Conservation (phyloP, 2,113 vertebrate species). For the Tiliqua scincoides region DNA sequence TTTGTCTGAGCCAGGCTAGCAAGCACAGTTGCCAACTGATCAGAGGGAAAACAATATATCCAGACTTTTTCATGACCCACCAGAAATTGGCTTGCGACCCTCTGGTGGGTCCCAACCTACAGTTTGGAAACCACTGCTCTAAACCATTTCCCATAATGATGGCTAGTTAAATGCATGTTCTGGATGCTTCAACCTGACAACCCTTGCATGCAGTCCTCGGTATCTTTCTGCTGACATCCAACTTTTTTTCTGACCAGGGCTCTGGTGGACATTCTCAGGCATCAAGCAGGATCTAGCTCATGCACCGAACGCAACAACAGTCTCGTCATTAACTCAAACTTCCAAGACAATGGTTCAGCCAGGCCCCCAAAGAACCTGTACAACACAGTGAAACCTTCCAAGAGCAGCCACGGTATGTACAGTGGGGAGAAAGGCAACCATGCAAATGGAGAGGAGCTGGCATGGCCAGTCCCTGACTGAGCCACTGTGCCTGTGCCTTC, state of each 20-base stretch:
- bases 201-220: neutral
- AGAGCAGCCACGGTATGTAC: conserved; percentile 87
- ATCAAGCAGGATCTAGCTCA: conserved; percentile 85
- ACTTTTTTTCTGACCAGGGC: conserved; percentile 74
- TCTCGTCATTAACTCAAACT: conserved; percentile 77
- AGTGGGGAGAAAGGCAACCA: neutral
- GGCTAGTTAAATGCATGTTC: neutral
- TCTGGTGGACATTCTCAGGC: conserved; percentile 90
- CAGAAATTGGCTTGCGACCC: too few species aligned
- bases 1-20: too few species aligned
- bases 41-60: too few species aligned
- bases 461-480: neutral
- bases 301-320: conserved; percentile 89
- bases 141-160: neutral
- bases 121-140: neutral
- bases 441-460: neutral
- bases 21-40: too few species aligned
- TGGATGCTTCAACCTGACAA: too few species aligned
- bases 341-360: conserved; percentile 81
- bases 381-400: conserved; percentile 81
- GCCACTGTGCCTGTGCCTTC: neutral
- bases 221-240: neutral
- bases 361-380: conserved; percentile 88
- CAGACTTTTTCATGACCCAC: too few species aligned
- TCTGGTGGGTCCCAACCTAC: too few species aligned